Percentiles rank a stretch among this genome's conserved stretches.
Evolutionary conservation across 2,113 vertebrate genomes (phyloP).

Genomic region (Mustela nigripes): DNA sequence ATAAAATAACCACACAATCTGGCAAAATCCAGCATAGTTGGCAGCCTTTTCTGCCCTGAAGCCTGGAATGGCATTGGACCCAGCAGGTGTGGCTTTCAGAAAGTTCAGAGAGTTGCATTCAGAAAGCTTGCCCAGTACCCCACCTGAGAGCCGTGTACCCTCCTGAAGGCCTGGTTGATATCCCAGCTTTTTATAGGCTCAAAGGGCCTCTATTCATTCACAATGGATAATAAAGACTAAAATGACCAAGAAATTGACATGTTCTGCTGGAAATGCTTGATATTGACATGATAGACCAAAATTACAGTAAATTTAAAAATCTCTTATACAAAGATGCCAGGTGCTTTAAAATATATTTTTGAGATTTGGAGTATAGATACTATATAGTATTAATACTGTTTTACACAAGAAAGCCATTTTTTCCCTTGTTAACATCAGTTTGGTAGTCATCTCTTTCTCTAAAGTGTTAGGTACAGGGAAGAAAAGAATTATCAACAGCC

Average conservation of each 20-base stretch:
- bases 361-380: not conserved
- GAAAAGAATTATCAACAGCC: not conserved
- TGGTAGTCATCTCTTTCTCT: not conserved
- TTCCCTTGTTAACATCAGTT: not conserved
- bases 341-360: not conserved
- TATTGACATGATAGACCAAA: not conserved
- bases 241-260: not conserved
- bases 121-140: not conserved
- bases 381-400: not conserved
- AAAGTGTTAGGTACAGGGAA: not conserved
- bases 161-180: not conserved
- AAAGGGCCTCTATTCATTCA: constrained; percentile 32
- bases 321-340: not conserved
- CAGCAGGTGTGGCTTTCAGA: constrained; percentile 45
- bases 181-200: not conserved
- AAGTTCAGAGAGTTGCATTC: not conserved
- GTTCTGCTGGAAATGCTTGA: not conserved
- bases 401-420: not conserved
- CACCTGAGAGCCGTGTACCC: not conserved
- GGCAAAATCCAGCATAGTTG: constrained; percentile 51
- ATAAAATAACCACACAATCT: constrained; percentile 75
- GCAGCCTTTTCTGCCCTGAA: constrained; percentile 43
- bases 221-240: not conserved
- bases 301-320: not conserved
- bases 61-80: not conserved